A percentile compares a stretch with the other conserved stretches of the same genome.
These are phyloP conservation scores for Valencia hispanica DNA, from an alignment of 2,797 vertebrate species.

Conservation along the genomic window DNA sequence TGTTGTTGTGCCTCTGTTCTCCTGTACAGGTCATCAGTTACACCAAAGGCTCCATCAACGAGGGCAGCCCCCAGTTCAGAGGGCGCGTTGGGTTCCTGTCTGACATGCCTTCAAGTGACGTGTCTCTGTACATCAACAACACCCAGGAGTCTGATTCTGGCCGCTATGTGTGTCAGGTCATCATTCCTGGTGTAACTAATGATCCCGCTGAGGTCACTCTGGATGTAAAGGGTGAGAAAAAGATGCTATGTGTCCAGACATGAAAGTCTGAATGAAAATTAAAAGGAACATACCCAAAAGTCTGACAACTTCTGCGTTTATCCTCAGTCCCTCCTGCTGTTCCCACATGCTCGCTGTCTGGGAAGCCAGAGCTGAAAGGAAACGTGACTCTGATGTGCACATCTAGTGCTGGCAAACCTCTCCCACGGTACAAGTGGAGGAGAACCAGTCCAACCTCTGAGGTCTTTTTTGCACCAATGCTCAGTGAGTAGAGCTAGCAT, in stretches of 20 bases:
- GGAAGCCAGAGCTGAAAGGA: conserved; percentile 77
- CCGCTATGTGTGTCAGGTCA: conserved; percentile 82
- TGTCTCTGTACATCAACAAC: conserved; percentile 86
- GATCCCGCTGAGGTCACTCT: conserved; percentile 52
- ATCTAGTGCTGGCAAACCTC: conserved; percentile 83
- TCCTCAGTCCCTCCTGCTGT: conserved; percentile 84
- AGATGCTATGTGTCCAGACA: background rate
- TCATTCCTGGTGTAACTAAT: background rate
- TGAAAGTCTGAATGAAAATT: background rate
- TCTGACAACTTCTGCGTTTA: background rate
- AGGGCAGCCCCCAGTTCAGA: conserved; percentile 51
- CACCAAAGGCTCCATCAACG: conserved; percentile 41
- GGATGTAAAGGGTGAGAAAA: conserved; percentile 73
- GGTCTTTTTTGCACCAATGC: conserved; percentile 77
- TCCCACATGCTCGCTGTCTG: conserved; percentile 79
- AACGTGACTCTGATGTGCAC: conserved; percentile 86
- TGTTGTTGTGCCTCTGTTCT: background rate
- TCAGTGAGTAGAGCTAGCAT: conserved; percentile 73
- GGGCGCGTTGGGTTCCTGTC: conserved; percentile 77
- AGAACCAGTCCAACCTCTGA: conserved; percentile 73
- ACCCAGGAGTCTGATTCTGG: conserved; percentile 86
- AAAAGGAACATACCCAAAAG: background rate
- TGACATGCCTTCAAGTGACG: conserved; percentile 66
- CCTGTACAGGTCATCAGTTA: conserved; percentile 83
- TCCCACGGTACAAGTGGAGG: conserved; percentile 83